phyloP scores from a whole-genome alignment of 1,140 invertebrate species.

The Melanaphis sacchari region DNA sequence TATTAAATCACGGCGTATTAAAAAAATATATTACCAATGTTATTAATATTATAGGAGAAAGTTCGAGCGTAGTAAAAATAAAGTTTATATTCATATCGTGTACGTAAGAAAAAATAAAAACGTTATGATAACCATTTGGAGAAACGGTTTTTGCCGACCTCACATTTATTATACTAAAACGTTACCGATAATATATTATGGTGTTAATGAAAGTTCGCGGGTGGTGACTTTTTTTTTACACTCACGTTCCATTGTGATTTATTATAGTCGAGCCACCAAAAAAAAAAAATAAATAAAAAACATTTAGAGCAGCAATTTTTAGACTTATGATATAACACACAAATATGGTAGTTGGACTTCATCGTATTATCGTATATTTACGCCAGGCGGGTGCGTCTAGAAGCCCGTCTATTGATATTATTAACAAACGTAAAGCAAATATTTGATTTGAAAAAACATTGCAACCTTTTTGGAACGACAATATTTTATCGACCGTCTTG shows the following conservation, averaged over 20 bases:
- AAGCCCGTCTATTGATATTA: not conserved
- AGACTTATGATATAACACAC: not conserved
- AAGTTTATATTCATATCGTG: constrained; percentile 24
- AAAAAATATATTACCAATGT: not conserved
- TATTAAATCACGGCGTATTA: not conserved
- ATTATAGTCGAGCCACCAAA: not conserved
- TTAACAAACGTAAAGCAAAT: not conserved
- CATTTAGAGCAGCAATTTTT: not conserved
- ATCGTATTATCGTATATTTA: not conserved
- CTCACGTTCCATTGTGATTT: not conserved
- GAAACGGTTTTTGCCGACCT: not conserved
- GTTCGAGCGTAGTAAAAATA: not conserved
- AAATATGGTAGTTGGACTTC: not conserved
- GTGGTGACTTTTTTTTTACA: constrained; percentile 34
- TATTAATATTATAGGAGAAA: not conserved
- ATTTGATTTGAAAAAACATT: not conserved
- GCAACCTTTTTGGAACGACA: not conserved
- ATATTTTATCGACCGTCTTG: not conserved
- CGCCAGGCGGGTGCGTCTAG: not conserved
- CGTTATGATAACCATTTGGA: not conserved
- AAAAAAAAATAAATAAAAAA: not conserved
- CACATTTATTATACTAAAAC: constrained; percentile 30
- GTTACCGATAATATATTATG: constrained; percentile 11
- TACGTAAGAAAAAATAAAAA: constrained; percentile 19
- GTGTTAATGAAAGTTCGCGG: constrained; percentile 13